phyloP scores from a whole-genome alignment of 2,888 invertebrate species.

The Apotomis turbidana region DNA sequence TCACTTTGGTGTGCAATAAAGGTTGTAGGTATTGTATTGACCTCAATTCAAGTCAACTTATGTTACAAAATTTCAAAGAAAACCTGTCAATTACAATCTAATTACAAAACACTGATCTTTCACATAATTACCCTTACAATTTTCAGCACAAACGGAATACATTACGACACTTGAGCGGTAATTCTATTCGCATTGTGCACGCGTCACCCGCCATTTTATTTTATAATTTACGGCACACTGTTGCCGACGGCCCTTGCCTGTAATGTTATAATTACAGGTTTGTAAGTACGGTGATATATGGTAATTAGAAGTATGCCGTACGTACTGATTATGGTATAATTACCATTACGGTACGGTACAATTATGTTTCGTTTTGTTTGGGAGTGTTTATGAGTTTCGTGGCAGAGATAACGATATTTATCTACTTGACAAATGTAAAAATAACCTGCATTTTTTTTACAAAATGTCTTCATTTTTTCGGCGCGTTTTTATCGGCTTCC shows the following conservation, averaged over 20 bases:
- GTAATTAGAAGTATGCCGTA: slow-evolving; percentile 10
- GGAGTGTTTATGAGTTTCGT: neutral
- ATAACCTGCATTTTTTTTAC: too few species aligned
- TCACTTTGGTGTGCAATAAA: too few species aligned
- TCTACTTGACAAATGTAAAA: too few species aligned
- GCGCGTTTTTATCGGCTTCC: too few species aligned
- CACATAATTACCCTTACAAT: neutral
- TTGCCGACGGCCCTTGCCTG: neutral
- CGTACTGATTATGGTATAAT: slow-evolving; percentile 18
- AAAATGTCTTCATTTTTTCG: too few species aligned
- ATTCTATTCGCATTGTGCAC: slow-evolving; percentile 12
- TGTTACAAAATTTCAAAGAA: neutral
- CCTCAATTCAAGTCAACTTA: too few species aligned
- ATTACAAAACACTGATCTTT: neutral
- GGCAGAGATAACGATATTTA: too few species aligned
- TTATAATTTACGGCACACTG: neutral
- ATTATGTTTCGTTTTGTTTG: slow-evolving; percentile 18
- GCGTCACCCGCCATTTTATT: slow-evolving; percentile 13
- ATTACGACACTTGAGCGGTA: slow-evolving; percentile 20
- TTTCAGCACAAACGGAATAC: neutral
- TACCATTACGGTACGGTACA: slow-evolving; percentile 1
- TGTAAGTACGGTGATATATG: slow-evolving; percentile 8
- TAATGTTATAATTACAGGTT: slow-evolving; percentile 10
- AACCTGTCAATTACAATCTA: neutral
- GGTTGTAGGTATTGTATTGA: too few species aligned